A percentile compares a stretch with the other conserved stretches of the same genome.
These are phyloP conservation scores for Aphodius granarius DNA, from an alignment of 2,888 invertebrate species.

Conservation along the genomic window DNA sequence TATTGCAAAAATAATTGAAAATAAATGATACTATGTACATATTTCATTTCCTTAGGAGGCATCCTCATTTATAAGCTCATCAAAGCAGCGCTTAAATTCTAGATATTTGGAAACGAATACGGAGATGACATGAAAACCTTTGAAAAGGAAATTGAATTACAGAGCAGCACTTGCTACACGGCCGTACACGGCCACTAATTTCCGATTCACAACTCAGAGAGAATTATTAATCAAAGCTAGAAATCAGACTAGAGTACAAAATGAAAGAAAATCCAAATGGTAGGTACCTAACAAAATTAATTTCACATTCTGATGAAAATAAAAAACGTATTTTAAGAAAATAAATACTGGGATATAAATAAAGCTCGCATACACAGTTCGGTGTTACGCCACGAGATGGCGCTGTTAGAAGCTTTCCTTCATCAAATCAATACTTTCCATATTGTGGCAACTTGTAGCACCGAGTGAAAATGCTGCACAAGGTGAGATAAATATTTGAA, in stretches of 20 bases:
- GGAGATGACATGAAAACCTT: not conserved
- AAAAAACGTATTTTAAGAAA: no score
- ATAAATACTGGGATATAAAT: no score
- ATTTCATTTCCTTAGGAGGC: no score
- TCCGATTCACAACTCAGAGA: not conserved
- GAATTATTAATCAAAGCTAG: not conserved
- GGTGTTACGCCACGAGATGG: not conserved
- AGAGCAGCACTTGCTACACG: not conserved
- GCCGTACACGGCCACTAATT: not conserved
- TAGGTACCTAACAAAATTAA: no score
- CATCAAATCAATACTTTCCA: not conserved
- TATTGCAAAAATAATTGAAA: no score
- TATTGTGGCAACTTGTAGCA: not conserved
- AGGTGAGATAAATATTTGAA: not conserved
- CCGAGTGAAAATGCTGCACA: not conserved
- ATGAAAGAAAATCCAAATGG: no score
- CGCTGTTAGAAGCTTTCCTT: not conserved
- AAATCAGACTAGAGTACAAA: no score
- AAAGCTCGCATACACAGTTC: not conserved
- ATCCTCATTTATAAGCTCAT: not conserved
- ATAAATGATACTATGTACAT: no score
- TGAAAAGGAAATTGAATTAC: not conserved
- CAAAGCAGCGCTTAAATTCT: not conserved
- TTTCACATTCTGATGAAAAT: no score
- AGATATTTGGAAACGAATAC: not conserved